Evolutionary conservation across 2,113 vertebrate genomes (phyloP).

Genomic region (Nyctibius bracteatus): DNA sequence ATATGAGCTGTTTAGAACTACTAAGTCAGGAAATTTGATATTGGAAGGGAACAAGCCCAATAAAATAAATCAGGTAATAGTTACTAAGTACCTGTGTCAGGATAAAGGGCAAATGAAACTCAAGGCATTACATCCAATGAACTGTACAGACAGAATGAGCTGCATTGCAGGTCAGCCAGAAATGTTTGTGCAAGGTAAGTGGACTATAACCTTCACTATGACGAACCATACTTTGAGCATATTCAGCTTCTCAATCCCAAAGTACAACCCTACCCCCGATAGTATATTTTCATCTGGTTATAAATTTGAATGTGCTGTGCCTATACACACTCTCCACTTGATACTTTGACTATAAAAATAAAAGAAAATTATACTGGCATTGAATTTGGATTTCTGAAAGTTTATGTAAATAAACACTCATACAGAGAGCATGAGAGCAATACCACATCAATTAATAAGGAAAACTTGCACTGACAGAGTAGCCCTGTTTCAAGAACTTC

Average conservation of each 20-base stretch:
- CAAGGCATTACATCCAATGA: neutral
- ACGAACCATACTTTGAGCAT: neutral
- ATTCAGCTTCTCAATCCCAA: neutral
- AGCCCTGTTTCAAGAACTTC: neutral
- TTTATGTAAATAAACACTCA: neutral
- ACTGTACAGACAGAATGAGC: neutral
- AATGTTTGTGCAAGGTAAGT: neutral
- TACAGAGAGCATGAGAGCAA: neutral
- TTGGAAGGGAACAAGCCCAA: neutral
- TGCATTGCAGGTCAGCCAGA: neutral
- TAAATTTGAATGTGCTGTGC: neutral
- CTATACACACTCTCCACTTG: neutral
- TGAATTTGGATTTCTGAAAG: neutral
- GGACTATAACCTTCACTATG: neutral
- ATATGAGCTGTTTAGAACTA: neutral
- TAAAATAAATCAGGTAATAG: neutral
- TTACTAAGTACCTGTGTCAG: neutral
- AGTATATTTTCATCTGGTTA: neutral
- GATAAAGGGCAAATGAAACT: neutral
- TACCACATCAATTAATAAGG: neutral
- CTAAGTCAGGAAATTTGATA: neutral
- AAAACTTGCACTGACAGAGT: neutral
- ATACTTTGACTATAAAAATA: neutral
- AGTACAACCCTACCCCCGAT: neutral
- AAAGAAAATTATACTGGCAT: neutral